These are phyloP conservation scores for Cyphomyrus plagiostoma DNA, from an alignment of 2,113 vertebrate genomes.

Conservation along the genomic window DNA sequence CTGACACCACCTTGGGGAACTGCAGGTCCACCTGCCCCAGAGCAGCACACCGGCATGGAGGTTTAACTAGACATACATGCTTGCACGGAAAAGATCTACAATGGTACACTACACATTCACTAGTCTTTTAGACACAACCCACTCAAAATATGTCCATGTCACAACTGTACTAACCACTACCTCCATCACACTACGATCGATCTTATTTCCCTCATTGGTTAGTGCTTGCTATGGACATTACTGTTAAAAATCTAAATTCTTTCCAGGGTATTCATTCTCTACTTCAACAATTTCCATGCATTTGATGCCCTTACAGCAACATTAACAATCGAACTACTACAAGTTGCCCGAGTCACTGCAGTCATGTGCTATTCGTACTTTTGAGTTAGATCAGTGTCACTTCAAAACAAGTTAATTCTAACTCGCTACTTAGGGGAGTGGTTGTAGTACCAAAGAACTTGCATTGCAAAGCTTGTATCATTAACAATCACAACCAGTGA, in stretches of 20 bases:
- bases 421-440: not conserved
- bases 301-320: not conserved
- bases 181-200: not conserved
- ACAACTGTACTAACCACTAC: not conserved
- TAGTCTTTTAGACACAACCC: not conserved
- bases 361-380: not conserved
- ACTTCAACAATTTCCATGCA: not conserved
- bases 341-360: not conserved
- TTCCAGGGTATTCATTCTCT: not conserved
- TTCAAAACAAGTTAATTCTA: not conserved
- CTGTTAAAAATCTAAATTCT: not conserved
- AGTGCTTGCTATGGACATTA: not conserved
- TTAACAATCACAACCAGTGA: not conserved
- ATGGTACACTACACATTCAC: not conserved
- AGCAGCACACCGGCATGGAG: not conserved
- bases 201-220: not conserved
- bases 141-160: not conserved
- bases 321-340: not conserved
- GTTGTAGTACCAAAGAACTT: not conserved
- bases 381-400: not conserved
- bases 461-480: not conserved
- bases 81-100: not conserved
- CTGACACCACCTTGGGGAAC: conserved; percentile 63
- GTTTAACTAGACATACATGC: not conserved
- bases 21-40: conserved; percentile 74